Evolutionary conservation across 2,113 vertebrate species (phyloP).

Genomic region (Pavo muticus): DNA sequence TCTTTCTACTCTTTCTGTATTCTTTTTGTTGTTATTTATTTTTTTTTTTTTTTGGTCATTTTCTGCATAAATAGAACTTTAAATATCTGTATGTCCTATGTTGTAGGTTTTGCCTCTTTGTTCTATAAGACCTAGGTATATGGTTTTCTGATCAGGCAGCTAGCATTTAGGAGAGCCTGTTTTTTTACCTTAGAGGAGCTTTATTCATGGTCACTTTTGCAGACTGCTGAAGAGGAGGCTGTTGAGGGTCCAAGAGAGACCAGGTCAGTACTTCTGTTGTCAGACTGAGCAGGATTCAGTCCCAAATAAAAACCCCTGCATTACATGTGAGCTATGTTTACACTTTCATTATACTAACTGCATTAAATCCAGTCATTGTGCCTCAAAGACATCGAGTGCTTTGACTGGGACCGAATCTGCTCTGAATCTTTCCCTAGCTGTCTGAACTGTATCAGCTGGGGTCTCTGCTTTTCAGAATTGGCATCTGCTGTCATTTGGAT

Average conservation of each 20-base stretch:
- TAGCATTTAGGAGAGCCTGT: not conserved
- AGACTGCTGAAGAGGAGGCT: not conserved
- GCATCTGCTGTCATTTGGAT: not conserved
- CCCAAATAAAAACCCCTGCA: not conserved
- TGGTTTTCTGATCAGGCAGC: not conserved
- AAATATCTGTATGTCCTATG: not conserved
- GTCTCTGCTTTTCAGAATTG: not conserved
- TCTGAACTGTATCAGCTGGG: not conserved
- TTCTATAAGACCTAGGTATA: not conserved
- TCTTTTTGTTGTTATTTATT: accelerated
- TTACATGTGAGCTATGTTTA: not conserved
- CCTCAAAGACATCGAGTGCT: not conserved
- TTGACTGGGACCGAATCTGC: not conserved
- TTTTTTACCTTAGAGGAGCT: not conserved
- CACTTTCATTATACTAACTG: not conserved
- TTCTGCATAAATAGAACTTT: not conserved
- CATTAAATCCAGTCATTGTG: too few relatives aligned
- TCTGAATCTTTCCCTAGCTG: not conserved
- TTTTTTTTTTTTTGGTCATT: not conserved
- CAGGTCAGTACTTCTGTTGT: not conserved
- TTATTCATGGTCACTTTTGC: not conserved
- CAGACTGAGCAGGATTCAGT: not conserved
- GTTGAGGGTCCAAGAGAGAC: not conserved
- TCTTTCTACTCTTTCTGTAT: not conserved
- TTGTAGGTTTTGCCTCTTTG: not conserved